Conservation (phyloP, 2,888 invertebrate genomes). For the Diadromus collaris region DNA sequence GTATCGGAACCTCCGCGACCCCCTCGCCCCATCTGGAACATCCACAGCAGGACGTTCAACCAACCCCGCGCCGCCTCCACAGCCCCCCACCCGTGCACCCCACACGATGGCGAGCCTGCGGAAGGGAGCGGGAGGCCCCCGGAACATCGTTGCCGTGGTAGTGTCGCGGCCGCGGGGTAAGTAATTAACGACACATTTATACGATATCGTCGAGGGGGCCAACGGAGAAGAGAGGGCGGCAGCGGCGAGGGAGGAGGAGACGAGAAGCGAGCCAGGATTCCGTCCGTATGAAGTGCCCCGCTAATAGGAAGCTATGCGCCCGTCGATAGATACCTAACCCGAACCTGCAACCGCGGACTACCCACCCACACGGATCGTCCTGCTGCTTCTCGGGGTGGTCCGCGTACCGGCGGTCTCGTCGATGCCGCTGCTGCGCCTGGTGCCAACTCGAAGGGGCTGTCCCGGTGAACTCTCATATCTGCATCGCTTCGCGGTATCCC, state of each 20-base stretch:
- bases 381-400: constrained; percentile 21
- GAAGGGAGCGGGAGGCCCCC: constrained; percentile 61
- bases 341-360: constrained; percentile 52
- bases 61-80: too few species aligned
- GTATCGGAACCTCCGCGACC: constrained; percentile 63
- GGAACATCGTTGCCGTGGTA: constrained; percentile 57
- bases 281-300: constrained; percentile 73
- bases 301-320: constrained; percentile 77
- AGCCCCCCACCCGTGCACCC: constrained; percentile 22
- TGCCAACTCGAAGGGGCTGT: constrained; percentile 20
- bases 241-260: constrained; percentile 47
- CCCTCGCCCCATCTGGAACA: constrained; percentile 41
- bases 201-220: constrained; percentile 75
- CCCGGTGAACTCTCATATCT: constrained; percentile 21
- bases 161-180: constrained; percentile 76
- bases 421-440: neutral
- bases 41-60: constrained; percentile 34
- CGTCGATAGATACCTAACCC: constrained; percentile 75
- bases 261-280: constrained; percentile 69
- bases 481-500: constrained; percentile 4
- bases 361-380: neutral
- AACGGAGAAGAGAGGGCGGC: constrained; percentile 17
- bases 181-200: constrained; percentile 79
- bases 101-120: constrained; percentile 29
- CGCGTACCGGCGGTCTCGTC: constrained; percentile 24